phyloP scores from a whole-genome alignment of 2,888 invertebrate species.

The Parascotia fuliginaria region DNA sequence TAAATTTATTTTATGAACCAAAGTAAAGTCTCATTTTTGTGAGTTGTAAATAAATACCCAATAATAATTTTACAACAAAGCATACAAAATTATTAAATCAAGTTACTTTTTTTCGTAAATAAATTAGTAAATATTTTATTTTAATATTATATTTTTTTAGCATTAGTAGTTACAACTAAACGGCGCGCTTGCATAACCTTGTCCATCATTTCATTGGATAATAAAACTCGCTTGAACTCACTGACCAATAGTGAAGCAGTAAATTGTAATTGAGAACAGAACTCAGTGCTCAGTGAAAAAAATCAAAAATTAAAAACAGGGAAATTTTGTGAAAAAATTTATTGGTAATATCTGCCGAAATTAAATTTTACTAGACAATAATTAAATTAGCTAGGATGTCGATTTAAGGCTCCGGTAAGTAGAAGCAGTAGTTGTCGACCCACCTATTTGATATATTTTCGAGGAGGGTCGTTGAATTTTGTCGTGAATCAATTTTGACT shows the following conservation, averaged over 20 bases:
- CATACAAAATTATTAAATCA: too few species aligned
- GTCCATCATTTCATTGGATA: conserved; percentile 31
- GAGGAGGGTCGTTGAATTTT: conserved; percentile 35
- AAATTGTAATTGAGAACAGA: conserved; percentile 21
- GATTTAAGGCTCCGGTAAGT: conserved; percentile 69
- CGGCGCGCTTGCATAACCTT: conserved; percentile 22
- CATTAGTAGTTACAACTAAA: conserved; percentile 18
- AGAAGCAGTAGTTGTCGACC: conserved; percentile 11
- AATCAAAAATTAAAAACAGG: conserved; percentile 65
- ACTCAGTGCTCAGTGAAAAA: conserved; percentile 13
- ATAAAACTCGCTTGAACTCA: neutral
- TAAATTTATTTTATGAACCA: too few species aligned
- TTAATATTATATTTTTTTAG: too few species aligned
- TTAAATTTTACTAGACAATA: conserved; percentile 54
- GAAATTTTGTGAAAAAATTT: conserved; percentile 60
- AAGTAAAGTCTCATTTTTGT: too few species aligned
- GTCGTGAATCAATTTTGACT: conserved; percentile 60
- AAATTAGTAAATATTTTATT: too few species aligned
- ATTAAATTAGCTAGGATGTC: conserved; percentile 60
- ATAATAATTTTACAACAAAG: too few species aligned
- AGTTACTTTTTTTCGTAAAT: too few species aligned
- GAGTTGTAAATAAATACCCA: too few species aligned
- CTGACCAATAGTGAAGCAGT: conserved; percentile 13
- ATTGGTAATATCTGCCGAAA: conserved; percentile 64
- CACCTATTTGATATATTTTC: conserved; percentile 1